phyloP scores from a whole-genome alignment of 2,888 invertebrate genomes.

The Oegoconia quadripuncta region DNA sequence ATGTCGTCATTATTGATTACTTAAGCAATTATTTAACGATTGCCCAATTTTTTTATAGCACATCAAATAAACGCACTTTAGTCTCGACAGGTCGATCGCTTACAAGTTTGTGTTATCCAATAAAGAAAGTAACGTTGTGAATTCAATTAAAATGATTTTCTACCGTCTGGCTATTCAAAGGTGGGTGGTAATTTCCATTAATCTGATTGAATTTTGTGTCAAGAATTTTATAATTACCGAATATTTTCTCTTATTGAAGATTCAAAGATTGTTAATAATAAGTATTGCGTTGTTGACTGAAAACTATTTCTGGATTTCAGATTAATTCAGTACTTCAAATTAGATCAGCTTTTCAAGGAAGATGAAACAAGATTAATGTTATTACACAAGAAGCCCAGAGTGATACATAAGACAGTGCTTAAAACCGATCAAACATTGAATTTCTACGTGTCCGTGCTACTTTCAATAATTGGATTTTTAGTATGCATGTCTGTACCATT shows the following conservation, averaged over 20 bases:
- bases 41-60: not conserved
- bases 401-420: slow-evolving; percentile 25
- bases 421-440: slow-evolving; percentile 30
- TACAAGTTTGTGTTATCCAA: not conserved
- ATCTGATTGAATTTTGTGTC: too few relatives aligned
- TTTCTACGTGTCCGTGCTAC: slow-evolving; percentile 36
- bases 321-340: slow-evolving; percentile 32
- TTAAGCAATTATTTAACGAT: not conserved
- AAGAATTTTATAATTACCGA: too few relatives aligned
- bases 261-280: too few relatives aligned
- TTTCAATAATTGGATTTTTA: slow-evolving; percentile 37
- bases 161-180: slow-evolving; percentile 18
- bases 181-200: slow-evolving; percentile 17
- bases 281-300: too few relatives aligned
- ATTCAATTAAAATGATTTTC: slow-evolving; percentile 17
- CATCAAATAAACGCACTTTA: not conserved
- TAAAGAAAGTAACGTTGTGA: not conserved
- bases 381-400: slow-evolving; percentile 30
- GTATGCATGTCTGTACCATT: slow-evolving; percentile 44
- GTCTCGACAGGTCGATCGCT: not conserved
- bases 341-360: slow-evolving; percentile 26
- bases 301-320: too few relatives aligned
- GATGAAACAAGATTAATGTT: slow-evolving; percentile 25
- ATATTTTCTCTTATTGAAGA: too few relatives aligned
- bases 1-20: not conserved